These are phyloP conservation scores for Pristis pectinata DNA, from an alignment of 2,797 vertebrate genomes.

Conservation along the genomic window DNA sequence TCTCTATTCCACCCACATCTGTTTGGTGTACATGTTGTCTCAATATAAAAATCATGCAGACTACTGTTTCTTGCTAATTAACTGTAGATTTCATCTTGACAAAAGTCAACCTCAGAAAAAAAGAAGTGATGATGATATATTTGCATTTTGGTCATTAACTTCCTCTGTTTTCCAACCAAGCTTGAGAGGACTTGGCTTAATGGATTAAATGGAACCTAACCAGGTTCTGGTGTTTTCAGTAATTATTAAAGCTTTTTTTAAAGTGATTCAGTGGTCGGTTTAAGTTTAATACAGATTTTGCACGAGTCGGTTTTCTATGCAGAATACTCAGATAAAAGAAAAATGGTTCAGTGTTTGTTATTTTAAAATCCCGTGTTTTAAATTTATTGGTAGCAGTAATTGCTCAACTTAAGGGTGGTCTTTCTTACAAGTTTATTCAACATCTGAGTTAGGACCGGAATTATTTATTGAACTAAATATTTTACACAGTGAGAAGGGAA, in stretches of 20 bases:
- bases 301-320: not conserved
- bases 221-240: not conserved
- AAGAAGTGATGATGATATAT: not conserved
- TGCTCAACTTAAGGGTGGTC: too few species aligned
- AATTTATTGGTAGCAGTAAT: not conserved
- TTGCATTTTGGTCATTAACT: not conserved
- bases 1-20: not conserved
- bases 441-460: not conserved
- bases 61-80: constrained; percentile 25
- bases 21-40: not conserved
- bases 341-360: not conserved
- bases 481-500: not conserved
- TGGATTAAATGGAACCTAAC: not conserved
- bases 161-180: not conserved
- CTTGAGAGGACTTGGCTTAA: not conserved
- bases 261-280: not conserved
- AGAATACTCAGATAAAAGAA: not conserved
- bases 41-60: constrained; percentile 16
- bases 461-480: not conserved
- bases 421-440: not conserved
- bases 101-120: not conserved
- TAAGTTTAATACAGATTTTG: constrained; percentile 5
- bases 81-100: not conserved
- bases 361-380: not conserved
- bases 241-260: not conserved